phyloP scores from a whole-genome alignment of 2,113 vertebrate genomes.

The Xenopus laevis region DNA sequence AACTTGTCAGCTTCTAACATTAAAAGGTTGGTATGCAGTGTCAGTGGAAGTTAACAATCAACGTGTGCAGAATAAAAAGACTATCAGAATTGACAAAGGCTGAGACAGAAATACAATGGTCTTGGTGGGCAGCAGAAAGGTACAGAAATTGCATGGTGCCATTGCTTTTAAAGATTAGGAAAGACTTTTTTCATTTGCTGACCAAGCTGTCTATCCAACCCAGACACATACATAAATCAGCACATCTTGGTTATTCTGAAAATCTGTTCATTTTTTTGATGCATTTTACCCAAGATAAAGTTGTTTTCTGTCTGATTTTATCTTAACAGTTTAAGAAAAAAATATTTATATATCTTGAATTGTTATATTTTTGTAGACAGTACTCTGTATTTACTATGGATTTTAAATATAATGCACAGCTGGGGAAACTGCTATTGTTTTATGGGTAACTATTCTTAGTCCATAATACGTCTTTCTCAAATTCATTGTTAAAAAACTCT shows the following conservation, averaged over 20 bases:
- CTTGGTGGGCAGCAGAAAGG: conserved; percentile 58
- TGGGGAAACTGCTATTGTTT: too few relatives aligned
- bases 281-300: conserved; percentile 8
- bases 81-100: conserved; percentile 62
- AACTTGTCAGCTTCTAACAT: conserved; percentile 71
- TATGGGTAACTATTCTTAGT: too few relatives aligned
- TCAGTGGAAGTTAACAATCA: conserved; percentile 75
- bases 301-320: not conserved
- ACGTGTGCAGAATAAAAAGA: conserved; percentile 52
- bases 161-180: conserved; percentile 62
- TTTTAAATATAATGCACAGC: too few relatives aligned
- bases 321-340: not conserved
- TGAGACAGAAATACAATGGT: conserved; percentile 60
- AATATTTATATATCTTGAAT: too few relatives aligned
- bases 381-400: too few relatives aligned
- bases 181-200: conserved; percentile 56
- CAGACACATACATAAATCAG: conserved; percentile 14
- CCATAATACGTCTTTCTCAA: too few relatives aligned
- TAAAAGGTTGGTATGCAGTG: conserved; percentile 75
- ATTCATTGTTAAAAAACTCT: too few relatives aligned
- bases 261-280: not conserved
- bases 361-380: too few relatives aligned
- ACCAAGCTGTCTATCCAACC: conserved; percentile 45
- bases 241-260: conserved; percentile 9
- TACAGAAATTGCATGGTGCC: conserved; percentile 55